Conservation (phyloP, 1,140 invertebrate genomes). For the Drosophila littoralis region DNA sequence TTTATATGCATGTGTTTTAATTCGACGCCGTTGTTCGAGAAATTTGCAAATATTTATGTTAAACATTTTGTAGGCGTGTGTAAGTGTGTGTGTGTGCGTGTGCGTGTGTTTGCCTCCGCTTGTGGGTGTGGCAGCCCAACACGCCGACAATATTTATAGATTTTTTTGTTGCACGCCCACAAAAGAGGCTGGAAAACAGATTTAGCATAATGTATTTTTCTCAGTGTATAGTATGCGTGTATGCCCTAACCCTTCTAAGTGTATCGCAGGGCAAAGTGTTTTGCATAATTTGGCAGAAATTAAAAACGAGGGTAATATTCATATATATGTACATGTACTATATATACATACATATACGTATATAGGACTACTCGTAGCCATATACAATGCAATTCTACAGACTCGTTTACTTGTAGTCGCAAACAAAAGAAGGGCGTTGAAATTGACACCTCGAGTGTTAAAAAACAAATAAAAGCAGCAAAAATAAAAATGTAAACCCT, state of each 20-base stretch:
- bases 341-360: slow-evolving; percentile 12
- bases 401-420: slow-evolving; percentile 12
- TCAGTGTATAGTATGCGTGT: slow-evolving; percentile 51
- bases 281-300: slow-evolving; percentile 79
- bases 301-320: slow-evolving; percentile 80
- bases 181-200: slow-evolving; percentile 10
- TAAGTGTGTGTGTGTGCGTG: slow-evolving; percentile 5
- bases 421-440: slow-evolving; percentile 81
- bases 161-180: slow-evolving; percentile 26
- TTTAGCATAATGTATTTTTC: slow-evolving; percentile 34
- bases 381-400: slow-evolving; percentile 6
- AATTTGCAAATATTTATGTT: slow-evolving; percentile 68
- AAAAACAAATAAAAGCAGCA: slow-evolving; percentile 63
- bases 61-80: slow-evolving; percentile 38
- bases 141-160: slow-evolving; percentile 45
- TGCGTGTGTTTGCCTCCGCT: slow-evolving; percentile 1
- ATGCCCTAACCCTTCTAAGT: slow-evolving; percentile 36
- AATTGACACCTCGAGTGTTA: slow-evolving; percentile 81
- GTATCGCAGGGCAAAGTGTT: slow-evolving; percentile 43
- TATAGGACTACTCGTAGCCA: slow-evolving; percentile 41
- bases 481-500: slow-evolving; percentile 59
- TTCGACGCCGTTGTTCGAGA: slow-evolving; percentile 50
- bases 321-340: slow-evolving; percentile 39
- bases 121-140: slow-evolving; percentile 42
- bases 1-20: slow-evolving; percentile 55